Conservation (phyloP, 1,140 invertebrate species). For the Heliconius melpomene region DNA sequence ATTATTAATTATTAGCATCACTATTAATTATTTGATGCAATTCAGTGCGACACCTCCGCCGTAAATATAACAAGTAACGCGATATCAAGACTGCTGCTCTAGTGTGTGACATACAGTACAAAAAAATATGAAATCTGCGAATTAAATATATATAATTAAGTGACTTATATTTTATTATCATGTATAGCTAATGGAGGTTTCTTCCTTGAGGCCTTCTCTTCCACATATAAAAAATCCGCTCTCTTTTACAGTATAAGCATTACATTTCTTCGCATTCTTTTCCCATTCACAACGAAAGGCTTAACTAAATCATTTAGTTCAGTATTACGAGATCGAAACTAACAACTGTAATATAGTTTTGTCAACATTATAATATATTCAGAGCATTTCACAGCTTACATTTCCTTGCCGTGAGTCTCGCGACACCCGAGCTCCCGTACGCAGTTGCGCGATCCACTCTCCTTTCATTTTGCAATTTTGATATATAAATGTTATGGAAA, state of each 20-base stretch:
- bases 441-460: conserved; percentile 26
- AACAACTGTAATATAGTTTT: neutral
- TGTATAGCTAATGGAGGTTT: no score
- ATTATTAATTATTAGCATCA: conserved; percentile 51
- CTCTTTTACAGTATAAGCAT: no score
- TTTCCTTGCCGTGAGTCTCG: conserved; percentile 16
- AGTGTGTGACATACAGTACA: conserved; percentile 25
- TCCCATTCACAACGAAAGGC: no score
- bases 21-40: conserved; percentile 59
- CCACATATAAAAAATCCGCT: no score
- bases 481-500: conserved; percentile 76
- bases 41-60: conserved; percentile 49
- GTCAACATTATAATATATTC: neutral
- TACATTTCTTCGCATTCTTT: no score
- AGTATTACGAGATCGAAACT: neutral
- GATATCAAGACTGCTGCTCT: conserved; percentile 38
- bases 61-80: conserved; percentile 51
- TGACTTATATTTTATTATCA: neutral
- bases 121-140: neutral
- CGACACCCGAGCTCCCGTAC: conserved; percentile 27
- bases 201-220: no score
- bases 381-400: neutral
- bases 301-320: neutral
- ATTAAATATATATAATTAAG: neutral
- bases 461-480: conserved; percentile 54